Conservation (phyloP, 2,113 vertebrate species). For the Rhombomys opimus region DNA sequence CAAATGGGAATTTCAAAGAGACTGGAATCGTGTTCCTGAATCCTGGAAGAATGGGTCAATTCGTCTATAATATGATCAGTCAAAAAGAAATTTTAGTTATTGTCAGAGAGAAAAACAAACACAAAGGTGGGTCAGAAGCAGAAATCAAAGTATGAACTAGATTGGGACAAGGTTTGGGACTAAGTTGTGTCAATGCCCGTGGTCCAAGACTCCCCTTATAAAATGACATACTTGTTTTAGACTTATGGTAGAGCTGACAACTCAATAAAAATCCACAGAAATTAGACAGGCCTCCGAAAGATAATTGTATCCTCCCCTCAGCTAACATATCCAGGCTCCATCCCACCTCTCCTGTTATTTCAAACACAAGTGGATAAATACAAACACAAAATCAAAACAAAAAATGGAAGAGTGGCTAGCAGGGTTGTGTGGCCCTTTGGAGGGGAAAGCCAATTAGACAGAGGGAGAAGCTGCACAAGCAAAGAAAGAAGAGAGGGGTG, state of each 20-base stretch:
- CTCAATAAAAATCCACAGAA: slow-evolving; percentile 12
- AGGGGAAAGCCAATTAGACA: background rate
- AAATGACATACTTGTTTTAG: background rate
- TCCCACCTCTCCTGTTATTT: background rate
- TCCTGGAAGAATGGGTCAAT: background rate
- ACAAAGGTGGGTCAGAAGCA: background rate
- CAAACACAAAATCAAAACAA: background rate
- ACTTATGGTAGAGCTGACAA: background rate
- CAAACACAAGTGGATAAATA: slow-evolving; percentile 30
- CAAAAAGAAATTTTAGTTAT: background rate
- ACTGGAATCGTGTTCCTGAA: background rate
- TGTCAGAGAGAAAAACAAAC: background rate
- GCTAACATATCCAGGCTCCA: background rate
- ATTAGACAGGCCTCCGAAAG: background rate
- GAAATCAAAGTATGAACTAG: background rate
- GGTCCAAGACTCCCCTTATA: background rate
- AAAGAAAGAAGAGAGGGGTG: background rate
- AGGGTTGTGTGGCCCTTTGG: background rate
- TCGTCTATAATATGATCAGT: background rate
- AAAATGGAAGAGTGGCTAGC: background rate
- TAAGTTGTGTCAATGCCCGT: background rate
- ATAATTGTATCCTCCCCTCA: background rate
- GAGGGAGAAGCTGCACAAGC: background rate
- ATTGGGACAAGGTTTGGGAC: background rate
- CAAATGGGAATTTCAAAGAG: background rate